Evolutionary conservation across 2,113 vertebrate species (phyloP), one percentile per base, ranked within the genome.

Genomic region (Saccopteryx bilineata): DNA sequence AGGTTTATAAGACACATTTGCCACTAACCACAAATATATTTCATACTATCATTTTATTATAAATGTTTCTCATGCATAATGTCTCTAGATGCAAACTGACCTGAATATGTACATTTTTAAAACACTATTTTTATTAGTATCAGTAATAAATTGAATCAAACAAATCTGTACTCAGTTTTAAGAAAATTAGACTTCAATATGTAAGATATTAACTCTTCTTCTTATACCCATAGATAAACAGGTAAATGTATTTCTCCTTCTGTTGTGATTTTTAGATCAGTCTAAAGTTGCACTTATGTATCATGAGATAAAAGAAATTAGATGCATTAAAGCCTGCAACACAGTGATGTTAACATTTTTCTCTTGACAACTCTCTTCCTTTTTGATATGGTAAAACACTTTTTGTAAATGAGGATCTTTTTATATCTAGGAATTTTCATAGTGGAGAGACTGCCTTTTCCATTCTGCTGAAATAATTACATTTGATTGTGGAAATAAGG

Each of bases 171-270:
- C 54, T 87, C 24, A 63, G 1, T 89, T 89, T 94, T 68, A 93
- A 86, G 75, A 87, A 95, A 96, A 93, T 71, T 86, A 54, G 26
- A 82, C 24, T 84, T 87, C 9, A 87, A 1, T 26, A 46, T 76
- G 33, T 94, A 80, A 86, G 12, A 68, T 26, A 66, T 13, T 61
- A 17, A 87, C 72, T 90, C 2, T 50, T 87, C 84, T n/a, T 17
- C 19, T 69, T 58, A 71, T 46, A 3, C 2, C 11, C n/a, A 78
- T 1, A 74, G 33, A 86, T 80, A 80, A 54, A 61, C 58, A 52
- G 24, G 8, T 65, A 75, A 90, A 72, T 33, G 31, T 58, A n/a
- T 61, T 33, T 76, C 28, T 76, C 5, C n/a, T 74, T 66, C 76
- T 63, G 15, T 21, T 87, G 5, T 90, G 28, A 69, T 60, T 82